Evolutionary conservation across 2,797 vertebrate genomes (phyloP), one percentile per base, ranked within the genome.

Genomic region (Gallinago stenura): DNA sequence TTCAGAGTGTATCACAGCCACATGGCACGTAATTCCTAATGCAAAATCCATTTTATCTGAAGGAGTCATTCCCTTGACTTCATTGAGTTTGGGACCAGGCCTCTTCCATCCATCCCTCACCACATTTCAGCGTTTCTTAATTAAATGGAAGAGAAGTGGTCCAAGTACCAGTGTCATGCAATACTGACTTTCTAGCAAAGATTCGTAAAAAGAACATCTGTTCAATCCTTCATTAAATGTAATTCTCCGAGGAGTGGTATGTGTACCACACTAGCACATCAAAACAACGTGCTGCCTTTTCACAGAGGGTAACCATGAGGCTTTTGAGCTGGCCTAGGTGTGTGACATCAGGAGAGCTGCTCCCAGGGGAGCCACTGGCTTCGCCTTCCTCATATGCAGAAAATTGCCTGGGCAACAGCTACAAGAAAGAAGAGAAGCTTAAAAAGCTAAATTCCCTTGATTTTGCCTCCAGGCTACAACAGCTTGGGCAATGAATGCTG

Each of bases 21-120:
- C 39, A 39, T 14, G 39, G 39, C 39, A 39, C 39, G 39, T 39
- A 39, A 39, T 39, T 39, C 39, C 39, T 39, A 39, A 58, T 51
- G 57, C 69, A 68, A 75, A 51, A 50, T 37, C 64, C 28, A 6
- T 80, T 85, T 64, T 57, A 18, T 87, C 33, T 78, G 45, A 56
- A 54, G 24, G 28, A 83, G 28, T 31, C 33, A 37, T 72, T 92
- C 26, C 15, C 28, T 48, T 35, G 76, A 56, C 31, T 35, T 81
- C 3, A 0, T 0, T 58, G n/a, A 60, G 8, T 1, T n/a, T 70
- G 28, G 48, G 75, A 68, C 25, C 3, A n/a, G 66, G 20, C 8
- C 22, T 2, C 1, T 84, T 57, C 31, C 41, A 66, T 68, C 64
- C 43, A 24, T 35, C 57, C 11, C 28, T 73, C 24, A 7, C 19